Evolutionary conservation across 2,113 vertebrate genomes (phyloP), one percentile per base, ranked within the genome.

Genomic region (Mustela nigripes): DNA sequence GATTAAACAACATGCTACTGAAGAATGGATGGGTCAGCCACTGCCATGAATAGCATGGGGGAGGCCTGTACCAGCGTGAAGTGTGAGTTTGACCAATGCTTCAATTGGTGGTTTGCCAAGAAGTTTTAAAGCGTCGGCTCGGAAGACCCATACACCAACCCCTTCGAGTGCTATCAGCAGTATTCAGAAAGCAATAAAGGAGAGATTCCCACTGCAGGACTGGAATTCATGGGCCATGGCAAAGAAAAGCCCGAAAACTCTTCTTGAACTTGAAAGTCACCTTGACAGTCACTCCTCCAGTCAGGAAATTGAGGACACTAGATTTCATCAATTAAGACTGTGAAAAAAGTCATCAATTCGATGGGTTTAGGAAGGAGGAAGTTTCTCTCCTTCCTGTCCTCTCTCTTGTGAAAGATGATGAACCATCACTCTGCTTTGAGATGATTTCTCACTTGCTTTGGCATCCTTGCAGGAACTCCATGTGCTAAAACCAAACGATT

Each of bases 91-190:
- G 99, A 99, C 94, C 99, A 99, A 98, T 99, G 99, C 98, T 99
- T 99, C 98, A 99, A 99, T 98, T 99, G 99, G 97, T 99, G 99
- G 99, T 99, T 99, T 98, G 99, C 99, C 0, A 99, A 99, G 98
- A 99, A 99, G 98, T 99, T 99, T 99, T 91, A 99, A 99, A 96
- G 99, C 99, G 99, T 99, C 89, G 98, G 99, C 45, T 98, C 98
- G 79, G 99, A 98, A 0, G 99, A 99, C 94, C 99, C 99, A 80
- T 99, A 99, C 98, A 99, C 98, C 53, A 99, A 99, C 97, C 99
- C 99, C 98, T 99, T 99, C 99, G 99, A 98, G 97, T 99, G 98
- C 97, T 99, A 99, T 98, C 99, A 99, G 97, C 98, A 98, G 99
- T 95, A 99, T 99, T 58, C 99, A 99, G 99, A 65, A 65, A 65